A percentile compares a stretch with the other conserved stretches of the same genome.
phyloP scores from a whole-genome alignment of 2,888 invertebrate species.

The Parelbella ahira region DNA sequence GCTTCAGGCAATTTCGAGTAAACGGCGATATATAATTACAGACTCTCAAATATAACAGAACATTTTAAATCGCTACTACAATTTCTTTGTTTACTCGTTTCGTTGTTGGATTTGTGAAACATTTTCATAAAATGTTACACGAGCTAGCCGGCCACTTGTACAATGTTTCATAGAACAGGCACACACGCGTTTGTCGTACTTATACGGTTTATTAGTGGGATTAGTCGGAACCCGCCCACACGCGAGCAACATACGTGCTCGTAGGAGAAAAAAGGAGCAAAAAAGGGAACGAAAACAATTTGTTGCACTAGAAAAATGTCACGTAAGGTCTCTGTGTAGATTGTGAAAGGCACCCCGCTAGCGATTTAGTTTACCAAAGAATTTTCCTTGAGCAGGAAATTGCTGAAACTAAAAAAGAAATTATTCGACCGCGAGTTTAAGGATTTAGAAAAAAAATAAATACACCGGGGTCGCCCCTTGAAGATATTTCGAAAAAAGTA shows the following conservation, averaged over 20 bases:
- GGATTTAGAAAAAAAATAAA: conserved; percentile 53
- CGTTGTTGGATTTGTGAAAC: conserved; percentile 6
- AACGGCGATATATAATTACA: too few species aligned
- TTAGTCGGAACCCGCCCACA: conserved; percentile 54
- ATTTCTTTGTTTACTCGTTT: conserved; percentile 11
- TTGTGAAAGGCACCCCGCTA: conserved; percentile 31
- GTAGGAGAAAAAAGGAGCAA: conserved; percentile 42
- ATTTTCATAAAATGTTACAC: conserved; percentile 14
- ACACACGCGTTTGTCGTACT: conserved; percentile 9
- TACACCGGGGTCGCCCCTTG: conserved; percentile 47
- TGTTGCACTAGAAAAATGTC: conserved; percentile 45
- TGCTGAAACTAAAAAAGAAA: conserved; percentile 34
- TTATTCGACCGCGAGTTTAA: conserved; percentile 31
- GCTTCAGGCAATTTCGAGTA: too few species aligned
- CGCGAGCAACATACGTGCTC: conserved; percentile 53
- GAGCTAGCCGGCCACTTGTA: background rate
- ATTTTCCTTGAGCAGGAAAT: conserved; percentile 28
- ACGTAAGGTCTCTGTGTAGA: conserved; percentile 41
- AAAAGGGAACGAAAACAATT: conserved; percentile 40
- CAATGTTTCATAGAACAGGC: conserved; percentile 15
- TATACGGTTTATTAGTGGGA: conserved; percentile 20
- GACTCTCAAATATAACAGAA: too few species aligned
- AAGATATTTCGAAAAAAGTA: conserved; percentile 72
- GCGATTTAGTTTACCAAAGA: conserved; percentile 28
- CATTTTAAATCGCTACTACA: conserved; percentile 3